Conservation (phyloP, 2,888 invertebrate species). For the Leuctra nigra region DNA sequence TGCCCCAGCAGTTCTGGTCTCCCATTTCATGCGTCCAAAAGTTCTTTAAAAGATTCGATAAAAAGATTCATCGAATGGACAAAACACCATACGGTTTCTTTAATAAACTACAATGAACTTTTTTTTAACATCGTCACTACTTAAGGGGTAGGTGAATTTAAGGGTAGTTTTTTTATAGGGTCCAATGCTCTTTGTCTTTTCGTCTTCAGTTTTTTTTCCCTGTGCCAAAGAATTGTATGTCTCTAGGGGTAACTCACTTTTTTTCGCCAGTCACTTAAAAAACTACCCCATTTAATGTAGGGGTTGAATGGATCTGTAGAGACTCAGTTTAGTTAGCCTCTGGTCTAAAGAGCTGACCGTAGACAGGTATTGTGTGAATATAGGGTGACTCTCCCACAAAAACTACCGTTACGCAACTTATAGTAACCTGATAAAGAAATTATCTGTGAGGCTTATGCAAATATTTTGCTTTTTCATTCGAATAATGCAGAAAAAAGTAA, state of each 20-base stretch:
- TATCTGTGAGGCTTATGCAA: too few relatives aligned
- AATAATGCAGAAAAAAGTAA: too few relatives aligned
- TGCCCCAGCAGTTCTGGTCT: too few relatives aligned
- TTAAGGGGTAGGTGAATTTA: slow-evolving; percentile 16
- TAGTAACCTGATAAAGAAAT: too few relatives aligned
- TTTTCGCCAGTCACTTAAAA: slow-evolving; percentile 4
- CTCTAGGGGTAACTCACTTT: slow-evolving; percentile 5
- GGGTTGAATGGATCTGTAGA: slow-evolving; percentile 13
- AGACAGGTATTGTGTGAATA: too few relatives aligned
- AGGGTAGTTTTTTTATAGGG: slow-evolving; percentile 12
- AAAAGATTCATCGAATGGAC: background rate
- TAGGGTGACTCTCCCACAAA: too few relatives aligned
- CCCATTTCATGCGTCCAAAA: slow-evolving; percentile 11
- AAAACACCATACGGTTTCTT: too few relatives aligned
- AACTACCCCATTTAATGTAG: background rate
- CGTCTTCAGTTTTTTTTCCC: slow-evolving; percentile 11
- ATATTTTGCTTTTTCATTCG: too few relatives aligned
- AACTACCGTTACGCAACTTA: too few relatives aligned
- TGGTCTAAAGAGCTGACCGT: slow-evolving; percentile 7
- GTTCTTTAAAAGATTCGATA: slow-evolving; percentile 4
- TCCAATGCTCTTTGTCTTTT: slow-evolving; percentile 13
- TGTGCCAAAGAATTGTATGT: slow-evolving; percentile 11
- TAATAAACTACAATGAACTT: slow-evolving; percentile 10
- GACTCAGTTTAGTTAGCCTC: slow-evolving; percentile 6
- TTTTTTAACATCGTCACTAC: slow-evolving; percentile 10